Percentiles rank a stretch among this genome's conserved stretches.
These are phyloP conservation scores for Hylyphantes graminicola DNA, from an alignment of 1,140 invertebrate genomes.

Conservation along the genomic window DNA sequence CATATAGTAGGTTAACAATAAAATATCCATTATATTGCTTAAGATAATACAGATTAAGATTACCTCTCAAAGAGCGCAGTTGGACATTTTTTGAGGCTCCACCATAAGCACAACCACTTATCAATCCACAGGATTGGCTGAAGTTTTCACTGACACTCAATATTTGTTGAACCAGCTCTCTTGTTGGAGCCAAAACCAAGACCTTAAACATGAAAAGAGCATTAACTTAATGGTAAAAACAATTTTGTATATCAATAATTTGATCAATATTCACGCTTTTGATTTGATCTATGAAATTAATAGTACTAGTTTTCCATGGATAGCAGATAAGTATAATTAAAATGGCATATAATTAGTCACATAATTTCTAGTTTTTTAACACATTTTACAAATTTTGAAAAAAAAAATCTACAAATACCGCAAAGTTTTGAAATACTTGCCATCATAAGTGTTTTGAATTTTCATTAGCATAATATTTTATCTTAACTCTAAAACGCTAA, in stretches of 20 bases:
- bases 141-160: slow-evolving; percentile 98
- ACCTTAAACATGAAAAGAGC: slow-evolving; percentile 62
- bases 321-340: background rate
- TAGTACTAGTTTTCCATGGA: background rate
- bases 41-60: background rate
- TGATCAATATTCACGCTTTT: background rate
- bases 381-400: too few relatives aligned
- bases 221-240: slow-evolving; percentile 16
- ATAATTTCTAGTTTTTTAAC: background rate
- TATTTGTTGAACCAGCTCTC: slow-evolving; percentile 99
- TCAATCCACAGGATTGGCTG: slow-evolving; percentile 89
- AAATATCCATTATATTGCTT: background rate
- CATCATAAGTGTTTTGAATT: too few relatives aligned
- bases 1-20: background rate
- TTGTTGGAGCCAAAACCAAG: slow-evolving; percentile 92
- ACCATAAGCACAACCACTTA: slow-evolving; percentile 97
- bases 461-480: too few relatives aligned
- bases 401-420: too few relatives aligned
- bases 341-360: background rate
- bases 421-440: too few relatives aligned
- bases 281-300: background rate
- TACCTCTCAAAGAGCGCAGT: slow-evolving; percentile 43
- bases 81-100: slow-evolving; percentile 88
- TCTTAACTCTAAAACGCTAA: too few relatives aligned
- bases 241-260: slow-evolving; percentile 59